Evolutionary conservation across 1,140 invertebrate species (phyloP).

Genomic region (Ceratosolen fusciceps): DNA sequence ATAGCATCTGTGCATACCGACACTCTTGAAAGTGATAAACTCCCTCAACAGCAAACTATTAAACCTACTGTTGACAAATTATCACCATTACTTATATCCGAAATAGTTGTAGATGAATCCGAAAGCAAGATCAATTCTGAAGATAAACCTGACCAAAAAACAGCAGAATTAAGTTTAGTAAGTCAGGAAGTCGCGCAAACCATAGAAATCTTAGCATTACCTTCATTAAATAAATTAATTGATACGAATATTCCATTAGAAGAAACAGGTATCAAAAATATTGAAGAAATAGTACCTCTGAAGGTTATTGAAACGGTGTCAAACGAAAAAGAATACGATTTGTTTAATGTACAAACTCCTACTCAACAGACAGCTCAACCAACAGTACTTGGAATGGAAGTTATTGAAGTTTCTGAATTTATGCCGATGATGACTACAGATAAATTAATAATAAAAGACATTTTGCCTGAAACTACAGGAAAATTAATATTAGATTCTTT

Average conservation of each 20-base stretch:
- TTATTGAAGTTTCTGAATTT: conserved; percentile 60
- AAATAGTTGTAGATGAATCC: conserved; percentile 54
- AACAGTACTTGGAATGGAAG: conserved; percentile 58
- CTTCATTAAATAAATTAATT: conserved; percentile 51
- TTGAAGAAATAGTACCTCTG: conserved; percentile 55
- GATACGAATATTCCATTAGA: conserved; percentile 31
- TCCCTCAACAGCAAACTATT: conserved; percentile 48
- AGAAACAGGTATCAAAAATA: conserved; percentile 48
- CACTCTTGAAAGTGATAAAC: conserved; percentile 39
- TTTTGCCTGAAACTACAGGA: conserved; percentile 55
- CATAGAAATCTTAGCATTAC: conserved; percentile 52
- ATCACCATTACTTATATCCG: conserved; percentile 53
- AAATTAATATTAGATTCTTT: conserved; percentile 52
- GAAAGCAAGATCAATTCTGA: conserved; percentile 48
- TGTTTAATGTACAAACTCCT: conserved; percentile 48
- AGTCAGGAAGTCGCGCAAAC: conserved; percentile 60
- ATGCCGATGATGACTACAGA: conserved; percentile 52
- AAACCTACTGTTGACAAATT: conserved; percentile 48
- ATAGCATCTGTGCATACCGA: conserved; percentile 47
- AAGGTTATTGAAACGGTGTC: conserved; percentile 55
- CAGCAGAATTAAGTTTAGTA: conserved; percentile 54
- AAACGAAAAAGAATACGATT: conserved; percentile 56
- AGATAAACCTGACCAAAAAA: conserved; percentile 51
- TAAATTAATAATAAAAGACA: conserved; percentile 49
- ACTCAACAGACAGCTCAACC: conserved; percentile 48